Conservation (phyloP, 2,888 invertebrate genomes). For the Hirtodrosophila trivittata region DNA sequence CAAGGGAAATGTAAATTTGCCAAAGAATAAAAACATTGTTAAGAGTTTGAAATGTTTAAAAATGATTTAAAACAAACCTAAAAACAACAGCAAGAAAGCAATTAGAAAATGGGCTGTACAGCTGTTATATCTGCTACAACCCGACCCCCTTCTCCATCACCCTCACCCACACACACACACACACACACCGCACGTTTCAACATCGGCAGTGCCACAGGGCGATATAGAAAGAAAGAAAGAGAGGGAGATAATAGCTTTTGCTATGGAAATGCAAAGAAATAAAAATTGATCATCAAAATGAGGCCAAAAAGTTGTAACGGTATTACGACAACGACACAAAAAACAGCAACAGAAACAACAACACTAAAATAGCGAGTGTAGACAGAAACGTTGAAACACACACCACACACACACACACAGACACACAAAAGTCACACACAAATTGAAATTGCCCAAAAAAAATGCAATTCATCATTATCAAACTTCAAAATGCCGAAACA, state of each 20-base stretch:
- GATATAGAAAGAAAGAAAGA: constrained; percentile 3
- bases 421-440: constrained; percentile 12
- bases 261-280: constrained; percentile 30
- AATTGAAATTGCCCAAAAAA: constrained; percentile 25
- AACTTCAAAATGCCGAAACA: constrained; percentile 47
- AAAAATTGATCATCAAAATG: constrained; percentile 51
- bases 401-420: background rate
- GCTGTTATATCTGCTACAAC: constrained; percentile 9
- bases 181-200: constrained; percentile 16
- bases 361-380: constrained; percentile 7
- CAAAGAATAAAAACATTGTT: too few relatives aligned
- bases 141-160: background rate
- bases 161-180: constrained; percentile 2
- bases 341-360: constrained; percentile 2
- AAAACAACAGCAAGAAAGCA: constrained; percentile 28
- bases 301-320: constrained; percentile 43
- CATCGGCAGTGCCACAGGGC: constrained; percentile 19
- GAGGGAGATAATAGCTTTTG: constrained; percentile 25
- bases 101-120: constrained; percentile 40
- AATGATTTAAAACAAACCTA: constrained; percentile 5
- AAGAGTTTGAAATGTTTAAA: background rate
- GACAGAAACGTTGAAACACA: constrained; percentile 18
- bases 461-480: constrained; percentile 50
- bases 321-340: constrained; percentile 30
- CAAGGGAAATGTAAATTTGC: constrained; percentile 2